A percentile compares a stretch with the other conserved stretches of the same genome.
phyloP scores from a whole-genome alignment of 23 tunicate species.

The Trididemnum nubilum region DNA sequence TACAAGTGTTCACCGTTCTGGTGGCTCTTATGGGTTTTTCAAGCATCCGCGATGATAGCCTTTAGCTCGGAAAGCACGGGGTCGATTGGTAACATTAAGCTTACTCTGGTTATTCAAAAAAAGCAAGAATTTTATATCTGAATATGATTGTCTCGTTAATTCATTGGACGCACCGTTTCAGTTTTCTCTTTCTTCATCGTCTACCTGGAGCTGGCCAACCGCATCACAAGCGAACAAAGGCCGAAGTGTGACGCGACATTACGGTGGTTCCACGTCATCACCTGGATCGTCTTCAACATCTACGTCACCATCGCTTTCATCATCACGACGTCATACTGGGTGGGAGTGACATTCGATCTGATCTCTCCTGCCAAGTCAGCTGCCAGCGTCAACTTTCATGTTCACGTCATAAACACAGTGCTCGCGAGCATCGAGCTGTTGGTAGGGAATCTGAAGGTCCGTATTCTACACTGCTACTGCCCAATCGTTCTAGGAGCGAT shows the following conservation, averaged over 20 bases:
- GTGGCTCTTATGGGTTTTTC: no score
- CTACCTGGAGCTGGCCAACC: not conserved
- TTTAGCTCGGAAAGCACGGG: no score
- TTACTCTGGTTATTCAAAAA: no score
- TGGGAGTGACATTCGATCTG: conserved; percentile 31
- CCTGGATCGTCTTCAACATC: conserved; percentile 42
- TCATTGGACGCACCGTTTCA: no score
- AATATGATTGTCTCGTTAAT: no score
- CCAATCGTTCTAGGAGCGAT: conserved; percentile 31
- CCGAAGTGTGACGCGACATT: not conserved
- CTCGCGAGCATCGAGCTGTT: conserved; percentile 37
- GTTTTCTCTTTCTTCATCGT: conserved; percentile 6
- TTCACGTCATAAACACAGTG: conserved; percentile 50
- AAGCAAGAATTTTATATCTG: no score
- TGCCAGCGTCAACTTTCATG: conserved; percentile 41
- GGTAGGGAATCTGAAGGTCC: conserved; percentile 22
- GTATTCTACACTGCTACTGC: conserved; percentile 46
- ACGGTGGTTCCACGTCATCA: conserved; percentile 30
- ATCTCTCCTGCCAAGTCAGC: conserved; percentile 32
- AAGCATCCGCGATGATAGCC: no score
- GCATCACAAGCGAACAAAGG: not conserved
- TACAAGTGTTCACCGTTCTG: no score
- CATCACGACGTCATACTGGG: conserved; percentile 42
- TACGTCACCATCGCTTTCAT: conserved; percentile 32
- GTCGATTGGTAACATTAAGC: no score